Percentiles rank a stretch among this genome's conserved stretches.
Conservation (phyloP, 2,797 vertebrate genomes). For the Tapera naevia region DNA sequence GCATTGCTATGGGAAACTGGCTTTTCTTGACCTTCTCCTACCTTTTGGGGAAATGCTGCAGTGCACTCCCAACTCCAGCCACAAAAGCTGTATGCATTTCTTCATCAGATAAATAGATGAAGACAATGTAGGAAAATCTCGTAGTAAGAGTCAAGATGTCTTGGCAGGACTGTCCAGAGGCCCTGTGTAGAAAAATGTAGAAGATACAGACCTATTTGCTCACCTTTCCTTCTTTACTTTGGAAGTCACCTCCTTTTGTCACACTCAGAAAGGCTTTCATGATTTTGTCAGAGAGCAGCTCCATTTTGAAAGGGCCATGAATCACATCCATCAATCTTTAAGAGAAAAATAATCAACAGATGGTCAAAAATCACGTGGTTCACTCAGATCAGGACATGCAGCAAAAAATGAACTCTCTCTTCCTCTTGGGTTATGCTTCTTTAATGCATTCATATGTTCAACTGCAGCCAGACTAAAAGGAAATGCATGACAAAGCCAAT, state of each 20-base stretch:
- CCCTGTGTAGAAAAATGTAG: not conserved
- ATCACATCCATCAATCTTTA: slow-evolving; percentile 24
- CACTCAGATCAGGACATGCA: not conserved
- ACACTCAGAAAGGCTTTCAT: not conserved
- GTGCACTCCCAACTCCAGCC: not conserved
- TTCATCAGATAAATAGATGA: not conserved
- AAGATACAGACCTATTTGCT: not conserved
- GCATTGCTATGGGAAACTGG: not conserved
- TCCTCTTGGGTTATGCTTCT: not conserved
- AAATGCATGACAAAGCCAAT: not conserved
- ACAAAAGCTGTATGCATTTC: not conserved
- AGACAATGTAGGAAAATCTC: not conserved
- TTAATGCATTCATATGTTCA: not conserved
- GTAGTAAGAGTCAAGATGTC: not conserved
- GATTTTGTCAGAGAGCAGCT: not conserved
- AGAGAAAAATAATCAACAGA: slow-evolving; percentile 36
- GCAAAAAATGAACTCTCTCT: not conserved
- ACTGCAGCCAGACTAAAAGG: not conserved
- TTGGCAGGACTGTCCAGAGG: not conserved
- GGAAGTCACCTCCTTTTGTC: not conserved
- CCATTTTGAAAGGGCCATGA: slow-evolving; percentile 15
- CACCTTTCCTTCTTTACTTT: not conserved
- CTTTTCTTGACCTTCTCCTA: not conserved
- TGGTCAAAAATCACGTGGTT: not conserved
- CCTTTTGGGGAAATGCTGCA: not conserved